Percentiles rank a stretch among this genome's conserved stretches.
Evolutionary conservation across 2,797 vertebrate genomes (phyloP).

Genomic region (Tokudaia muenninki): DNA sequence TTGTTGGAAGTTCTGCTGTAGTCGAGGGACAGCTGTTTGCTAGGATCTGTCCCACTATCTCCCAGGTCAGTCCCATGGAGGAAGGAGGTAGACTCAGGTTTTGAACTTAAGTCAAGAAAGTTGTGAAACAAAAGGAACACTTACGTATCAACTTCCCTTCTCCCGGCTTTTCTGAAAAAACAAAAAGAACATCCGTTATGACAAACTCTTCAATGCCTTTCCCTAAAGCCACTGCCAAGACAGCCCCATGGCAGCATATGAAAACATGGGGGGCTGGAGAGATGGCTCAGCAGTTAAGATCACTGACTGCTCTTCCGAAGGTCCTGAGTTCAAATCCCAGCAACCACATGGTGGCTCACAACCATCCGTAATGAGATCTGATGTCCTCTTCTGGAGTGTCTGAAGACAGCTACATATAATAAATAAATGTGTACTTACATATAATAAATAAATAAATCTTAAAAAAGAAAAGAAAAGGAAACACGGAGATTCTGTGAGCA

Average conservation of each 20-base stretch:
- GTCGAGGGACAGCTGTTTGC: not conserved
- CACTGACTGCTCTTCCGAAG: too few species aligned
- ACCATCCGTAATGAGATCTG: too few species aligned
- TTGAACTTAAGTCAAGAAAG: conserved; percentile 25
- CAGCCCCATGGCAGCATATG: not conserved
- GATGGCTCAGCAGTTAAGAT: too few species aligned
- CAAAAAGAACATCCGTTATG: conserved; percentile 68
- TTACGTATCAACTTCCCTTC: conserved; percentile 75
- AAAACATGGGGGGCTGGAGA: not conserved
- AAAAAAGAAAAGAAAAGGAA: conserved; percentile 52
- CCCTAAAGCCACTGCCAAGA: not conserved
- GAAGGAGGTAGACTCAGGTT: not conserved
- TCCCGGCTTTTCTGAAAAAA: conserved; percentile 71
- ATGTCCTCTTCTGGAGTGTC: too few species aligned
- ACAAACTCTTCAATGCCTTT: conserved; percentile 16
- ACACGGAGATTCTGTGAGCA: not conserved
- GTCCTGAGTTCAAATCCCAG: too few species aligned
- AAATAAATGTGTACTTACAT: too few species aligned
- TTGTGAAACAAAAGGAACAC: conserved; percentile 38
- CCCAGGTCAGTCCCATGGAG: not conserved
- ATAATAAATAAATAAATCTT: too few species aligned
- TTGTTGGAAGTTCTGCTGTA: not conserved
- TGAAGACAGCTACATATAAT: too few species aligned
- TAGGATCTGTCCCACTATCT: not conserved
- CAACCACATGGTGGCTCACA: too few species aligned